Evolutionary conservation across 2,797 vertebrate species (phyloP), one percentile per base, ranked within the genome.

Genomic region (Sebastes trivittatus): DNA sequence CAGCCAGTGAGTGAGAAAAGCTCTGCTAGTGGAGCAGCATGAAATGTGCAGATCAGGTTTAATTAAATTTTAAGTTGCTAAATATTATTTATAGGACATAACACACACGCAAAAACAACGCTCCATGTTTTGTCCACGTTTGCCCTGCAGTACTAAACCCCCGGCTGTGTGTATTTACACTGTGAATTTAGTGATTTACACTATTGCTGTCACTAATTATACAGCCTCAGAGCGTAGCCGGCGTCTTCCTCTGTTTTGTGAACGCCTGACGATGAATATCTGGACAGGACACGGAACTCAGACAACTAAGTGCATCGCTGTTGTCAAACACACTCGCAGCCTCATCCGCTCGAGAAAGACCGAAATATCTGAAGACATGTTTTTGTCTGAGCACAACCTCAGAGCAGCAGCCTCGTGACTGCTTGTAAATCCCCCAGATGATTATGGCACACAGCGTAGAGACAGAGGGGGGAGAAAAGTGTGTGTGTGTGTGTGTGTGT

Each of bases 341-440:
- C 32, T 66, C 65, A 65, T 38, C 60, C 11, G 42, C 60, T 79
- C 11, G 61, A 63, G 49, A 32, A 25, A 60, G 60, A 64, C 72
- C 56, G 29, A 74, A 78, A 88, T 83, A 74, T 74, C 60, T 78
- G 27, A 61, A 83, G 83, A 75, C 42, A 16, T 73, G 62, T 80
- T 86, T 85, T 75, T 72, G 82, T 84, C 71, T 61, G 69, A 59
- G 66, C 49, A 6, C 67, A 79, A 77, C 66, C 75, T 72, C 54
- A 65, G 49, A 71, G 73, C 59, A 46, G 42, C 49, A 60, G 83
- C 54, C 29, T 69, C 70, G 63, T 72, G 74, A 65, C 71, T 84
- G 58, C 74, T 78, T 80, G 60, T 78, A 86, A 85, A 80, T 85
- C 72, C 72, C 78, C 25, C 11, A 34, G 71, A 81, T 87, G 80